Evolutionary conservation across 1,140 invertebrate genomes (phyloP).

Genomic region (silkworm (Bombyx mori)): ASM3026992v2 NC_085112.1:3681501-3682000

Average conservation of each 20-base stretch:
- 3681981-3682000: conserved; percentile 5
- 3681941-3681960: no score
- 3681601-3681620: conserved; percentile 2
- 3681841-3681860: no score
- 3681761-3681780: conserved; percentile 17
- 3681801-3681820: conserved; percentile 8
- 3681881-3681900: conserved; percentile 11
- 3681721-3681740: conserved; percentile 12
- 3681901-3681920: neutral
- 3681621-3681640: conserved; percentile 5
- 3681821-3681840: conserved; percentile 7
- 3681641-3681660: conserved; percentile 3
- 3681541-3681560: no score
- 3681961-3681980: no score
- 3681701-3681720: conserved; percentile 3
- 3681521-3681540: no score
- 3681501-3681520: no score
- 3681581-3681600: neutral
- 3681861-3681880: conserved; percentile 2
- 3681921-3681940: no score
- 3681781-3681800: conserved; percentile 18
- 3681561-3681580: no score
- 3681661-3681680: conserved; percentile 2
- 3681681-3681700: conserved; percentile 2
- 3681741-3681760: conserved; percentile 18